Percentiles rank a stretch among this genome's conserved stretches.
Evolutionary conservation across 2,888 invertebrate species (phyloP).

Genomic region (Melolontha melolontha): DNA sequence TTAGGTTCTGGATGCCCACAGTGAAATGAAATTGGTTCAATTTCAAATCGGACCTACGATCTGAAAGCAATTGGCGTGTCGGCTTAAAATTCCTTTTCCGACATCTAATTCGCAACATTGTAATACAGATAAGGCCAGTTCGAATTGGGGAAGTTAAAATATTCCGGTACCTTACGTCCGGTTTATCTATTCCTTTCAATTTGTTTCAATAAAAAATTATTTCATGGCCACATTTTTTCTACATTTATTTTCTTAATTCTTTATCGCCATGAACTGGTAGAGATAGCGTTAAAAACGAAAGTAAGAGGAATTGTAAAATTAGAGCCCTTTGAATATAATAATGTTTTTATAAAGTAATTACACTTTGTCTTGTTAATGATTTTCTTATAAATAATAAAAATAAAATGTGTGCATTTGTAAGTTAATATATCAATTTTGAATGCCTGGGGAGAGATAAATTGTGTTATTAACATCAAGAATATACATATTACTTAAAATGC

Average conservation of each 20-base stretch:
- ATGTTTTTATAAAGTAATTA: too few species aligned
- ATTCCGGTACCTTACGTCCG: constrained; percentile 2
- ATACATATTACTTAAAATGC: too few species aligned
- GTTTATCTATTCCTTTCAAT: constrained; percentile 5
- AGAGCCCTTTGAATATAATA: too few species aligned
- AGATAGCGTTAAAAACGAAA: background rate
- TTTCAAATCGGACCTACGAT: constrained; percentile 47
- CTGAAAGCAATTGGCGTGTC: constrained; percentile 46
- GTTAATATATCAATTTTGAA: too few species aligned
- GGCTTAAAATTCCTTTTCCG: constrained; percentile 40
- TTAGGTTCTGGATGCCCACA: constrained; percentile 46
- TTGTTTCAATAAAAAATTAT: constrained; percentile 8
- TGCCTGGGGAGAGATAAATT: too few species aligned
- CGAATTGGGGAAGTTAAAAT: constrained; percentile 18
- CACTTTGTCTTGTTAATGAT: too few species aligned
- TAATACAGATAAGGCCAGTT: constrained; percentile 25
- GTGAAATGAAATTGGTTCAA: constrained; percentile 48
- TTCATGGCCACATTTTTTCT: background rate
- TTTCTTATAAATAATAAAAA: too few species aligned
- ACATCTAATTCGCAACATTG: constrained; percentile 35
- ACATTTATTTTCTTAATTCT: background rate
- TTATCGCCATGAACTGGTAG: background rate
- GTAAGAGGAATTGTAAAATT: too few species aligned
- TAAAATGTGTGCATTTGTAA: too few species aligned
- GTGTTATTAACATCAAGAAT: too few species aligned